Evolutionary conservation across 2,797 vertebrate genomes (phyloP).

Genomic region (Oreochromis grahami): DNA sequence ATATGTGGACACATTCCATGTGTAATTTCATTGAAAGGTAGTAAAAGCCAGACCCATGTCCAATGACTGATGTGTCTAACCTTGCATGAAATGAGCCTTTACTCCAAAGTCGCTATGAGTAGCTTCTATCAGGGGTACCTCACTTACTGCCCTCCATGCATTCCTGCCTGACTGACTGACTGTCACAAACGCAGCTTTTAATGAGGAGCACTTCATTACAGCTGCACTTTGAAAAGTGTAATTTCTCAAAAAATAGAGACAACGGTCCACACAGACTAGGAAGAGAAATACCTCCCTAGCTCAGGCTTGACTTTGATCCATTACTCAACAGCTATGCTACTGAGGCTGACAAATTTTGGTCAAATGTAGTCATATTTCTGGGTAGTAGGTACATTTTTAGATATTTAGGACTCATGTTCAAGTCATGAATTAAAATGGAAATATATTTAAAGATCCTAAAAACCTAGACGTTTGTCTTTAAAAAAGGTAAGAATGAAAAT

Average conservation of each 20-base stretch:
- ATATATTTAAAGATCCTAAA: background rate
- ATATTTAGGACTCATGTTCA: background rate
- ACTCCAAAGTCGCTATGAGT: conserved; percentile 55
- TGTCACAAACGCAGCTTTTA: conserved; percentile 67
- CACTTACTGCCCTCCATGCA: conserved; percentile 47
- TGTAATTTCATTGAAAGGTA: conserved; percentile 71
- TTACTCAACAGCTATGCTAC: conserved; percentile 12
- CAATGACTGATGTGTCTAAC: conserved; percentile 79
- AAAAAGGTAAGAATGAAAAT: background rate
- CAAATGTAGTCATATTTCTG: conserved; percentile 8
- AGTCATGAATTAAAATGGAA: background rate
- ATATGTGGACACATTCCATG: conserved; percentile 55
- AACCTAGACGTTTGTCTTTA: background rate
- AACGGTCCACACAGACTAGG: conserved; percentile 18
- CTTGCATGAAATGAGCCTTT: conserved; percentile 80
- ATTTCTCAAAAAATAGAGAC: conserved; percentile 50
- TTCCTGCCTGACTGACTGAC: conserved; percentile 60
- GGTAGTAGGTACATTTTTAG: background rate
- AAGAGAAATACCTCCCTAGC: conserved; percentile 25
- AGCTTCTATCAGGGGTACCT: conserved; percentile 58
- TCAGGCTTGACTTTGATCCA: conserved; percentile 15
- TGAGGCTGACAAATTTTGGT: background rate
- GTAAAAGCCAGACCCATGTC: conserved; percentile 64
- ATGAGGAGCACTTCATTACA: conserved; percentile 72
- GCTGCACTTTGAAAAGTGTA: conserved; percentile 54